A percentile compares a stretch with the other conserved stretches of the same genome.
Conservation (phyloP, 2,888 invertebrate species). For the Operophtera brumata region DNA sequence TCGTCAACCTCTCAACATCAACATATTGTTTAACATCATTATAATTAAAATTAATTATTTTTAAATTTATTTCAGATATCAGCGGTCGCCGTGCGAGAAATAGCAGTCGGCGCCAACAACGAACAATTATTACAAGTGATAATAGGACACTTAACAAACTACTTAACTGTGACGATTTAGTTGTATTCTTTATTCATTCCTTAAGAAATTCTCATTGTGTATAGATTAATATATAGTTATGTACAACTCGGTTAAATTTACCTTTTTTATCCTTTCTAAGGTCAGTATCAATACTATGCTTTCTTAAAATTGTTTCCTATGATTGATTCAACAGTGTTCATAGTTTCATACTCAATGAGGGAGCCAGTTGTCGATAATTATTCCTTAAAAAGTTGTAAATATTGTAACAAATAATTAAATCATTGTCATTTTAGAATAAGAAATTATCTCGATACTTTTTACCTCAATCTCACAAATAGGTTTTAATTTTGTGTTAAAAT, state of each 20-base stretch:
- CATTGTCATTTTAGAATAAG: conserved; percentile 64
- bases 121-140: conserved; percentile 68
- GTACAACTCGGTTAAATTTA: conserved; percentile 54
- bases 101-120: conserved; percentile 72
- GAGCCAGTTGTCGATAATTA: conserved; percentile 66
- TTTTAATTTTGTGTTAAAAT: conserved; percentile 32
- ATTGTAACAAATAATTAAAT: conserved; percentile 59
- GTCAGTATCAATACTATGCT: conserved; percentile 58
- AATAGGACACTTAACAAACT: conserved; percentile 56
- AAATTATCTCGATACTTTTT: conserved; percentile 57
- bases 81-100: conserved; percentile 73
- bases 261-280: conserved; percentile 42
- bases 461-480: conserved; percentile 59
- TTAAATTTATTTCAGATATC: conserved; percentile 62
- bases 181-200: conserved; percentile 53
- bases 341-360: conserved; percentile 65
- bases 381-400: conserved; percentile 66
- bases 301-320: conserved; percentile 42
- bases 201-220: conserved; percentile 59
- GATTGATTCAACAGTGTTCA: conserved; percentile 43
- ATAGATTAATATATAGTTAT: conserved; percentile 55
- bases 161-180: conserved; percentile 56
- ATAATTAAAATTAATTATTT: background rate
- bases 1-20: no score
- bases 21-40: no score